These are phyloP conservation scores for Lycia hirtaria DNA, from an alignment of 2,888 invertebrate genomes.

Conservation along the genomic window DNA sequence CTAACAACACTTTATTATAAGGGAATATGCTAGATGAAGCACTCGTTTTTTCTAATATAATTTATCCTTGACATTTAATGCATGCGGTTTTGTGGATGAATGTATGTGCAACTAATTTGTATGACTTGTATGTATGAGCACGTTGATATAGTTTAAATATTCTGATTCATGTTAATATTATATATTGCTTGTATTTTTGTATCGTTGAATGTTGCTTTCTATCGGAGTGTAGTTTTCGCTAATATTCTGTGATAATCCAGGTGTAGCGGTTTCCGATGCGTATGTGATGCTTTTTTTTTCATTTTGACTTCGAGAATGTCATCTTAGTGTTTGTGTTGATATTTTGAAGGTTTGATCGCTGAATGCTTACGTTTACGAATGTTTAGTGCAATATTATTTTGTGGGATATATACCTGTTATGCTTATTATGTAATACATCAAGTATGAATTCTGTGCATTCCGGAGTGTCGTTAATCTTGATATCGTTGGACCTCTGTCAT, in stretches of 20 bases:
- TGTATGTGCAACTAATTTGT: background rate
- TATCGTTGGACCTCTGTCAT: background rate
- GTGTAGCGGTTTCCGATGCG: conserved; percentile 11
- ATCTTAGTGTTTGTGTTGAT: conserved; percentile 35
- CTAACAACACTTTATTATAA: background rate
- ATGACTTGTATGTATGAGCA: background rate
- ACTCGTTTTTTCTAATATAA: background rate
- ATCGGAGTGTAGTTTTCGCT: conserved; percentile 1
- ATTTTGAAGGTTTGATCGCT: conserved; percentile 41
- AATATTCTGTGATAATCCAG: conserved; percentile 19
- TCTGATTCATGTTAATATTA: conserved; percentile 6
- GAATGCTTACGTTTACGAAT: conserved; percentile 15
- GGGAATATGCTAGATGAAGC: background rate
- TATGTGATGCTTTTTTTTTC: conserved; percentile 21
- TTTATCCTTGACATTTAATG: background rate
- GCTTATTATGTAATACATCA: background rate
- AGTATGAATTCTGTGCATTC: background rate
- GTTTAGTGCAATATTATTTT: conserved; percentile 6
- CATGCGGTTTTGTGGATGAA: background rate
- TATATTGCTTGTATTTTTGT: conserved; percentile 7
- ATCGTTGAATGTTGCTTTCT: conserved; percentile 4
- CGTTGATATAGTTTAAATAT: conserved; percentile 6
- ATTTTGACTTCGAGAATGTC: conserved; percentile 34
- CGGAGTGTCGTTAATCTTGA: background rate
- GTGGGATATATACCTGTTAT: background rate